Conservation (phyloP, 2,888 invertebrate genomes). For the Prionchulus punctatus region DNA sequence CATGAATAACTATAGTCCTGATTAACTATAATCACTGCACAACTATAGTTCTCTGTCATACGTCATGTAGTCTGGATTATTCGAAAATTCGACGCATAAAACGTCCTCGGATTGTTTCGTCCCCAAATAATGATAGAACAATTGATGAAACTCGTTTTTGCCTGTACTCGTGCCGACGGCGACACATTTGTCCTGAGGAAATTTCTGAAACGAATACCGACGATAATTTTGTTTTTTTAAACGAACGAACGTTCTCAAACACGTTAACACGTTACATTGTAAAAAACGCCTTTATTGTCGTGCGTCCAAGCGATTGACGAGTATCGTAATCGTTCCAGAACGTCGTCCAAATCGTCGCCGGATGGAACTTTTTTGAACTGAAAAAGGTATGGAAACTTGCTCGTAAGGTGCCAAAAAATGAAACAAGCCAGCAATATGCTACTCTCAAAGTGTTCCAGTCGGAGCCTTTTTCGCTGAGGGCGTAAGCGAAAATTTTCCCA, state of each 20-base stretch:
- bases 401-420: no score
- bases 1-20: no score
- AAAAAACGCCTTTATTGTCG: constrained; percentile 84
- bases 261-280: constrained; percentile 32
- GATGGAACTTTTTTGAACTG: constrained; percentile 26
- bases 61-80: constrained; percentile 76
- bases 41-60: no score
- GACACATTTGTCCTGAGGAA: constrained; percentile 29
- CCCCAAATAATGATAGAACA: constrained; percentile 76
- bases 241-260: no score
- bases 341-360: constrained; percentile 69
- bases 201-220: no score
- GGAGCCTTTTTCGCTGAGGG: constrained; percentile 75
- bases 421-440: no score
- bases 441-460: constrained; percentile 76
- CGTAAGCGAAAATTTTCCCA: constrained; percentile 74
- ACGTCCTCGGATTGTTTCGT: constrained; percentile 71
- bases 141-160: constrained; percentile 70
- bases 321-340: constrained; percentile 78
- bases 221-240: no score
- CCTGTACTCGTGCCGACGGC: constrained; percentile 80
- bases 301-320: constrained; percentile 81
- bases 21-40: no score
- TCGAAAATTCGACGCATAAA: constrained; percentile 68
- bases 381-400: not conserved